phyloP scores from a whole-genome alignment of 2,113 vertebrate species.

The Dipodomys merriami region DNA sequence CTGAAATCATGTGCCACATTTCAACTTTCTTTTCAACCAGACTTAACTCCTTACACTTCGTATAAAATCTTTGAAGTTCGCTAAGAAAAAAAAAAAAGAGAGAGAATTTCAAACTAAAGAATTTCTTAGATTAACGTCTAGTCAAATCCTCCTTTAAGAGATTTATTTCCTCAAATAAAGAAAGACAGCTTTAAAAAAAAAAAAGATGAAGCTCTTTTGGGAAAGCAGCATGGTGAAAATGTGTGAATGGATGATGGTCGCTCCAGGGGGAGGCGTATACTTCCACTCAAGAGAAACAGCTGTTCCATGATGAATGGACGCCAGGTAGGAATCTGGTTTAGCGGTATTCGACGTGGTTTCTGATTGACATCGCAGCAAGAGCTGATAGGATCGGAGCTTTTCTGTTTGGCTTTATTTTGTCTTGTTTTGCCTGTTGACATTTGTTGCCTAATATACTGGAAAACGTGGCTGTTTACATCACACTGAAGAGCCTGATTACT shows the following conservation, averaged over 20 bases:
- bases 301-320: constrained; percentile 77
- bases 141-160: constrained; percentile 82
- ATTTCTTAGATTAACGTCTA: constrained; percentile 79
- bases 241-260: constrained; percentile 84
- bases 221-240: constrained; percentile 79
- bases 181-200: constrained; percentile 75
- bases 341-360: constrained; percentile 66
- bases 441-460: constrained; percentile 44
- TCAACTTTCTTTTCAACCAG: constrained; percentile 65
- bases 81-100: constrained; percentile 2
- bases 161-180: constrained; percentile 85
- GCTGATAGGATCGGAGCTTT: constrained; percentile 63
- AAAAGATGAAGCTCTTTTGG: constrained; percentile 81
- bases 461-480: constrained; percentile 77
- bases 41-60: neutral
- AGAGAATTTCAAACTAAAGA: constrained; percentile 59
- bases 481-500: constrained; percentile 80
- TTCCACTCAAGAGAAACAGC: constrained; percentile 84
- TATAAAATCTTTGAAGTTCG: constrained; percentile 38
- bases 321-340: constrained; percentile 64
- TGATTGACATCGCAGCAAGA: constrained; percentile 66
- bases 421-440: neutral
- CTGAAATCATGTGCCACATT: neutral
- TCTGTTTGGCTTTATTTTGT: constrained; percentile 44
- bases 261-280: constrained; percentile 82